Evolutionary conservation across 2,888 invertebrate species (phyloP).

Genomic region (Ethmia dodecea): DNA sequence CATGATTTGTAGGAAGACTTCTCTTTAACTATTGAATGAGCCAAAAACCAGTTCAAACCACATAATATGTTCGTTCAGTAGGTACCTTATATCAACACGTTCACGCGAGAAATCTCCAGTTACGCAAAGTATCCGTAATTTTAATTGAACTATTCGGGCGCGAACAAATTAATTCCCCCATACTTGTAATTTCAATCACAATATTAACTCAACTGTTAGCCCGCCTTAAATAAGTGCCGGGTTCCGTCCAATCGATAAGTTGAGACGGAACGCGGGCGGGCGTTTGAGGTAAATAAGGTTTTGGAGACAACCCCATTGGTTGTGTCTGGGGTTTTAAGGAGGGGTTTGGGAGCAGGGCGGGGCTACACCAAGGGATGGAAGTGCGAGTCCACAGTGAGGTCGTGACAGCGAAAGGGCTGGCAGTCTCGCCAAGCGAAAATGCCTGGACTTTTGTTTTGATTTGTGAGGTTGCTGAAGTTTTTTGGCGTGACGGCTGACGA

Average conservation of each 20-base stretch:
- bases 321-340: constrained; percentile 25
- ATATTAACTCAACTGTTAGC: constrained; percentile 62
- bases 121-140: too few species aligned
- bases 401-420: neutral
- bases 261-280: constrained; percentile 58
- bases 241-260: constrained; percentile 66
- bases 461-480: constrained; percentile 18
- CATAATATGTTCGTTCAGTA: too few species aligned
- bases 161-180: constrained; percentile 52
- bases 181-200: constrained; percentile 72
- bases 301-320: constrained; percentile 42
- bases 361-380: constrained; percentile 13
- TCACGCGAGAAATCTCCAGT: too few species aligned
- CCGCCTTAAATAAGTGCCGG: constrained; percentile 71
- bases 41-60: too few species aligned
- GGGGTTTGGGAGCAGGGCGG: constrained; percentile 32
- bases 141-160: constrained; percentile 6
- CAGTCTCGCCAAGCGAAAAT: neutral
- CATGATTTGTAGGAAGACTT: too few species aligned
- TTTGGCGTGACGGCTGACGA: constrained; percentile 6
- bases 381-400: neutral
- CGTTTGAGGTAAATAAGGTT: constrained; percentile 67
- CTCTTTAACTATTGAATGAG: too few species aligned
- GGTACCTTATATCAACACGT: too few species aligned
- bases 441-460: constrained; percentile 22